Conservation (phyloP, 2,113 vertebrate species). For the Callospermophilus lateralis region DNA sequence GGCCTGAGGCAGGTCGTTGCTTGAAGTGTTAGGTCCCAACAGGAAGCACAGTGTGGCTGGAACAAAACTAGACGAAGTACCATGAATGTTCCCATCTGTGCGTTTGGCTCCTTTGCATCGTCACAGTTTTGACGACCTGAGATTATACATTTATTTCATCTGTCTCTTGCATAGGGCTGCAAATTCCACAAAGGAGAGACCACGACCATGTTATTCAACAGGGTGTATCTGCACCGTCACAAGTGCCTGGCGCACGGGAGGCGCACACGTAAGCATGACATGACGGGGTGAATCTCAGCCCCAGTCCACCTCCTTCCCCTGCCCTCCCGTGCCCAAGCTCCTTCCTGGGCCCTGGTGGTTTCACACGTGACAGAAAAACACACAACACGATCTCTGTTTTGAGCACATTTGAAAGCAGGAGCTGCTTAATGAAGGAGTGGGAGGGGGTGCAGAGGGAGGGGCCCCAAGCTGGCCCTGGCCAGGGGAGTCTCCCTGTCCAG, state of each 20-base stretch:
- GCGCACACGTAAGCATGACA: too few relatives aligned
- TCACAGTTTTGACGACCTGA: background rate
- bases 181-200: background rate
- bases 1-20: background rate
- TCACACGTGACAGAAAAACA: background rate
- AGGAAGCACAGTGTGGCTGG: background rate
- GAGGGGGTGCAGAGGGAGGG: background rate
- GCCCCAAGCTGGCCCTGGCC: background rate
- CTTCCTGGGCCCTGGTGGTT: background rate
- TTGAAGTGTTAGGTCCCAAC: background rate
- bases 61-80: too few relatives aligned
- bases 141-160: rapidly evolving
- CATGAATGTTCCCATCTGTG: too few relatives aligned
- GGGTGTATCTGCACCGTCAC: too few relatives aligned
- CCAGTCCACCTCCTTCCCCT: too few relatives aligned
- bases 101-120: too few relatives aligned
- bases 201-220: background rate
- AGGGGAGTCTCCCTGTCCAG: background rate
- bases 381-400: background rate
- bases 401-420: background rate
- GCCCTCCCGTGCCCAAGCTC: too few relatives aligned
- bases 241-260: too few relatives aligned
- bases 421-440: background rate
- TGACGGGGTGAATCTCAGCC: background rate
- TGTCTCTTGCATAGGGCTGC: background rate